Evolutionary conservation across 2,797 vertebrate genomes (phyloP), one percentile per base, ranked within the genome.

Genomic region (Hypotaenidia okinawae): DNA sequence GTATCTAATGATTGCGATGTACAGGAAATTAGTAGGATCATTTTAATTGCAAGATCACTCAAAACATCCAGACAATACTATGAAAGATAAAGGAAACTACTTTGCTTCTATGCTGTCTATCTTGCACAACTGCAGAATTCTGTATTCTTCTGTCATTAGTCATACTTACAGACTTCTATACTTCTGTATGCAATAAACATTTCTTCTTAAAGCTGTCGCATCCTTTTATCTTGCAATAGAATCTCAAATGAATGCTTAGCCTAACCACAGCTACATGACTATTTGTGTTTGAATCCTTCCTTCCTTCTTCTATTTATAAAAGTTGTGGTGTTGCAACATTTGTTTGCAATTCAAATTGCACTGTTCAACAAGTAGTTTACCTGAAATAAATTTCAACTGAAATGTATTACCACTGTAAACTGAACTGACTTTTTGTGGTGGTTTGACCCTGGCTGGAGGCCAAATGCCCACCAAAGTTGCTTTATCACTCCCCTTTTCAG

Each of bases 321-420:
- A 83, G 5, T n/a, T 83, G n/a, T 52, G 12, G 7, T 59, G 5
- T 37, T 87, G 35, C 11, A 78, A 19, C 10, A 63, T 64, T 95
- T 89, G 21, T 91, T 94, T 93, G 54, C 82, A 94, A 91, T 87
- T 96, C 24, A 72, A 90, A 49, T 88, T 79, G 67, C 47, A 93
- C 57, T 91, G 37, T 89, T 82, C 33, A 92, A 75, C 45, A 86
- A 55, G 45, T 84, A 72, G 67, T 68, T 94, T 92, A 73, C 55
- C 24, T 33, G 67, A n/a, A 22, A 91, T 89, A 79, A 58, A 81
- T 92, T 94, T 96, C 75, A 95, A 47, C 19, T 89, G 45, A 76
- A 92, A 54, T 77, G 14, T 69, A 57, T 74, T 74, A 33, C 7
- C 16, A 45, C 11, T n/a, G 23, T 39, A 83, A 90, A 84, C 17